phyloP scores from a whole-genome alignment of 2,888 invertebrate genomes.

The Malthinus flaveolus region DNA sequence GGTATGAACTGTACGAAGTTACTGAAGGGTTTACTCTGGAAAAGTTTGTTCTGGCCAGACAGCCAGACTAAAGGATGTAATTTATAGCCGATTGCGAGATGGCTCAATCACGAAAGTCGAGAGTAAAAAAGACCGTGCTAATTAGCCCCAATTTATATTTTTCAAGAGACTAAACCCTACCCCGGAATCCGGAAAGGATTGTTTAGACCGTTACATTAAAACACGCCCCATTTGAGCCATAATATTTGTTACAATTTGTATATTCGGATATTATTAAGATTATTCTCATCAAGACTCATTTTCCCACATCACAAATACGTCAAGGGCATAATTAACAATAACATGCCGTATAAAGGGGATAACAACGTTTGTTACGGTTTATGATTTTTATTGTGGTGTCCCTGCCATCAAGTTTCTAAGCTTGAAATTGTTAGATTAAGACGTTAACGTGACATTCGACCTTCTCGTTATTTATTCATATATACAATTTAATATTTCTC shows the following conservation, averaged over 20 bases:
- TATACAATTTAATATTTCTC: conserved; percentile 7
- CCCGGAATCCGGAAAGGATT: not conserved
- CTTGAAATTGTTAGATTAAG: conserved; percentile 26
- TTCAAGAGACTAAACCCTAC: not conserved
- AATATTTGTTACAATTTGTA: too few relatives aligned
- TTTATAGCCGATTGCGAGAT: too few relatives aligned
- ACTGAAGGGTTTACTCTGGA: too few relatives aligned
- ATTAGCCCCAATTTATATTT: not conserved
- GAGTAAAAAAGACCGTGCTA: too few relatives aligned
- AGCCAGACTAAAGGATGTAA: too few relatives aligned
- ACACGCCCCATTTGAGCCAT: too few relatives aligned
- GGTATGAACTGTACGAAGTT: too few relatives aligned
- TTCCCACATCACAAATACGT: conserved; percentile 26
- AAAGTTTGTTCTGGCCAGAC: too few relatives aligned
- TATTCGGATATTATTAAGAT: not conserved
- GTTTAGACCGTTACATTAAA: not conserved
- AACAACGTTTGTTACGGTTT: conserved; percentile 33
- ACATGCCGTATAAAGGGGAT: conserved; percentile 24
- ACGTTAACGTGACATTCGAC: conserved; percentile 36
- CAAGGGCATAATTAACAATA: conserved; percentile 29
- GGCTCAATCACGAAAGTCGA: too few relatives aligned
- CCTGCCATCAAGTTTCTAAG: conserved; percentile 22
- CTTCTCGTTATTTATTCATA: conserved; percentile 21
- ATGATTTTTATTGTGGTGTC: conserved; percentile 36
- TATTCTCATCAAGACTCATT: conserved; percentile 9